Percentiles rank a stretch among this genome's conserved stretches.
These are phyloP conservation scores for Chymomyza caudatula DNA, from an alignment of 2,888 invertebrate species.

Conservation along the genomic window DNA sequence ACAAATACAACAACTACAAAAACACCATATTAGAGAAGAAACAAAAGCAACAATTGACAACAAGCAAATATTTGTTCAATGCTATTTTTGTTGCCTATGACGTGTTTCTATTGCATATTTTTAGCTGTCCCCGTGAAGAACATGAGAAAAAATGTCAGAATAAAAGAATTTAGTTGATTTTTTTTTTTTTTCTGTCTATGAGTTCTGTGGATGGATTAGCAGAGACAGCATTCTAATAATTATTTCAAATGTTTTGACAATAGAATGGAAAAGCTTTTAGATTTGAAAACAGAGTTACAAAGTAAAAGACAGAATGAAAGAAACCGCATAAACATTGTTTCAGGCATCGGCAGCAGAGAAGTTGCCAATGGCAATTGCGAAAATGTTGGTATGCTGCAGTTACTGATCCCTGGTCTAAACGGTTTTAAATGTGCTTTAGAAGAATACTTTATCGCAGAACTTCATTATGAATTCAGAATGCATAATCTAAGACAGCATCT, in stretches of 20 bases:
- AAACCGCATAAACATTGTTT: no score
- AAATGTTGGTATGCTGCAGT: no score
- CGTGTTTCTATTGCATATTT: conserved; percentile 70
- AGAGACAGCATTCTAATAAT: background rate
- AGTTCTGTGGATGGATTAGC: background rate
- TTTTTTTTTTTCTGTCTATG: background rate
- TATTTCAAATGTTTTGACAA: background rate
- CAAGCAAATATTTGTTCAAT: conserved; percentile 53
- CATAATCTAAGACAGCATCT: no score
- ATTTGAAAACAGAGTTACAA: no score
- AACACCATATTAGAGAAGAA: conserved; percentile 32
- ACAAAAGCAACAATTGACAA: conserved; percentile 44
- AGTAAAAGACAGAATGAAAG: no score
- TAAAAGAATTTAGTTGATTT: background rate
- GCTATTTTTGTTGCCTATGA: conserved; percentile 66
- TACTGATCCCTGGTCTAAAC: no score
- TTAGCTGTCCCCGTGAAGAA: conserved; percentile 40
- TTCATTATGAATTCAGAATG: no score
- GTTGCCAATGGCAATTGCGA: no score
- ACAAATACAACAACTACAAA: background rate
- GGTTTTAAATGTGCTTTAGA: no score
- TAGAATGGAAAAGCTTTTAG: background rate
- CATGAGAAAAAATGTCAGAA: background rate
- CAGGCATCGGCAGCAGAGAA: no score
- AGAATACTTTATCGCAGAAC: no score